A percentile compares a stretch with the other conserved stretches of the same genome.
Conservation (phyloP, 2,888 invertebrate genomes). For the Sussaba pulchella region DNA sequence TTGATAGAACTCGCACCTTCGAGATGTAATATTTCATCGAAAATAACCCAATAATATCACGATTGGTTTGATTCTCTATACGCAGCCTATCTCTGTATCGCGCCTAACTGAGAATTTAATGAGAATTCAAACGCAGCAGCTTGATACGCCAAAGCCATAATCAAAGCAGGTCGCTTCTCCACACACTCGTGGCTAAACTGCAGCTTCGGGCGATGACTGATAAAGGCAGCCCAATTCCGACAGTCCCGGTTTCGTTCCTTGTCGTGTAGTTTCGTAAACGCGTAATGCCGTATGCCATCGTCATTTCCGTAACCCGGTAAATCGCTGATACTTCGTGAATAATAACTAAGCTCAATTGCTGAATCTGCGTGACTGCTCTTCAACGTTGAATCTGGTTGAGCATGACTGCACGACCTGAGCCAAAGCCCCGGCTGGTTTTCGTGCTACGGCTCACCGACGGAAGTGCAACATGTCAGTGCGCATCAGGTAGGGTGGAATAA, state of each 20-base stretch:
- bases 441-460: constrained; percentile 34
- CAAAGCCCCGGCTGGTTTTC: constrained; percentile 3
- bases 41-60: constrained; percentile 13
- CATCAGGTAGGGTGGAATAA: constrained; percentile 52
- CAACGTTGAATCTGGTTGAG: constrained; percentile 39
- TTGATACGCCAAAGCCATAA: constrained; percentile 74
- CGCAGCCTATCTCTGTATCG: constrained; percentile 12
- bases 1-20: neutral
- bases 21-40: constrained; percentile 1
- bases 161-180: constrained; percentile 74
- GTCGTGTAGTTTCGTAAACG: constrained; percentile 32
- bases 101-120: constrained; percentile 30
- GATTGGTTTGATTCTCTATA: neutral
- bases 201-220: constrained; percentile 69
- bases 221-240: constrained; percentile 72
- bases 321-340: constrained; percentile 61
- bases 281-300: constrained; percentile 20
- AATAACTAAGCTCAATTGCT: constrained; percentile 54
- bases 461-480: constrained; percentile 58
- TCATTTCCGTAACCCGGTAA: constrained; percentile 38
- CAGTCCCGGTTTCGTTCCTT: constrained; percentile 55
- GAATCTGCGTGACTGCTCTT: constrained; percentile 52
- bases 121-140: constrained; percentile 66
- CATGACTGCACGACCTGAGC: constrained; percentile 33
- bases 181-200: constrained; percentile 48